A percentile compares a stretch with the other conserved stretches of the same genome.
phyloP scores from a whole-genome alignment of 1,140 invertebrate genomes.

The Drosophila parvula region DNA sequence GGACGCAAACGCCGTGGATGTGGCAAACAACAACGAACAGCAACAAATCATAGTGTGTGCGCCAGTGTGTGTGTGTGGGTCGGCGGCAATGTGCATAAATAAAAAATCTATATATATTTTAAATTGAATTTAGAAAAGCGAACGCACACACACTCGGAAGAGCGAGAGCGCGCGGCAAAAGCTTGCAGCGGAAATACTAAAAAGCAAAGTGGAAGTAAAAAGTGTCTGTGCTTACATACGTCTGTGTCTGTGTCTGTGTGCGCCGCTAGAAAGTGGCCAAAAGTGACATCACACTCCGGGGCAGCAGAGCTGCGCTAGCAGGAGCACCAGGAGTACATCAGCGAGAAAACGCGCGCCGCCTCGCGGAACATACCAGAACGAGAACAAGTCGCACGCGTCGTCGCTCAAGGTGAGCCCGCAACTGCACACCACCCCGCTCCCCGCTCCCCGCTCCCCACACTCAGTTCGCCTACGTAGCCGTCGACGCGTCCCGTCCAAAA shows the following conservation, averaged over 20 bases:
- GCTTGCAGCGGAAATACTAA: conserved; percentile 69
- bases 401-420: conserved; percentile 65
- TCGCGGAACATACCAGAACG: conserved; percentile 63
- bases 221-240: conserved; percentile 21
- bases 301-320: conserved; percentile 18
- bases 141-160: conserved; percentile 16
- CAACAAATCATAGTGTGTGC: conserved; percentile 37
- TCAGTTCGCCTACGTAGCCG: neutral
- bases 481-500: conserved; percentile 28
- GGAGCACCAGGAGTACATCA: neutral
- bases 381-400: conserved; percentile 49
- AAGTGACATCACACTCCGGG: conserved; percentile 73
- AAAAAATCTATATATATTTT: conserved; percentile 81
- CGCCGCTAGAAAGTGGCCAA: conserved; percentile 66
- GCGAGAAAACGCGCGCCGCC: conserved; percentile 20
- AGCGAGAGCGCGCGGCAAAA: conserved; percentile 42
- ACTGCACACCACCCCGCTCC: neutral
- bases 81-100: conserved; percentile 78
- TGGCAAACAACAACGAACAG: conserved; percentile 27
- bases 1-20: conserved; percentile 40
- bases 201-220: conserved; percentile 57
- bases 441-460: neutral
- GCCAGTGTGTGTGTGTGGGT: conserved; percentile 45
- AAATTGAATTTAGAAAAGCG: conserved; percentile 72
- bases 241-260: conserved; percentile 44